Evolutionary conservation across 2,113 vertebrate species (phyloP), one percentile per base, ranked within the genome.

Genomic region (Odobenus rosmarus): DNA sequence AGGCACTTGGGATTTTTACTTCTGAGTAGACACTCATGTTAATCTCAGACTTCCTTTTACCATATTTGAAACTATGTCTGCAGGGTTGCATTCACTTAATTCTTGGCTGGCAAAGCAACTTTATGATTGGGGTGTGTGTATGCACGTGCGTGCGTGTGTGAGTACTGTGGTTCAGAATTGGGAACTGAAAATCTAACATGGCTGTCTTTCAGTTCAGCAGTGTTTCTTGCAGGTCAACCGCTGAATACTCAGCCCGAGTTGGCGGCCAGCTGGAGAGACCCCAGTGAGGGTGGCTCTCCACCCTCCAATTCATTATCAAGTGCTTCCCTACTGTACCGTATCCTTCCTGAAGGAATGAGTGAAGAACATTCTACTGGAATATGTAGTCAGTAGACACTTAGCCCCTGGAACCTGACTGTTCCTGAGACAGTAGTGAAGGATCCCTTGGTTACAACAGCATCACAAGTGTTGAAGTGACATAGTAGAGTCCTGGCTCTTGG

Each of bases 1-100:
- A 46, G 51, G 12, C 51, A 53, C 51, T 53, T 14, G 14, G 51
- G 59, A 26, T 31, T 28, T 31, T 64, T 13, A 64, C 61, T 64
- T 64, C 28, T 64, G 28, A 64, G 61, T 64, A 64, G 61, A 19
- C 28, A 19, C 19, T 49, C 59, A 5, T 15, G 36, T 57, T 26
- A 85, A 82, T 55, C 61, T n/a, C 53, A 88, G 64, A 64, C 57
- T 82, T 91, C 57, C 57, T 46, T 88, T 95, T 83, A 77, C 64
- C 49, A 19, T 61, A 39, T 81, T 62, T 49, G 19, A 59, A 69
- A 81, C 11, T 59, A 3, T 61, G 93, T 95, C 79, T 82, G 23
- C 1, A 28, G 42, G 39, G 42, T 69, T 62, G 36, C 36, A 24
- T 80, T 92, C 61, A 51, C 46, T 85, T 88, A 64, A 5, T 74